Evolutionary conservation across 2,888 invertebrate genomes (phyloP).

Genomic region (Eristalinus sepulchralis): DNA sequence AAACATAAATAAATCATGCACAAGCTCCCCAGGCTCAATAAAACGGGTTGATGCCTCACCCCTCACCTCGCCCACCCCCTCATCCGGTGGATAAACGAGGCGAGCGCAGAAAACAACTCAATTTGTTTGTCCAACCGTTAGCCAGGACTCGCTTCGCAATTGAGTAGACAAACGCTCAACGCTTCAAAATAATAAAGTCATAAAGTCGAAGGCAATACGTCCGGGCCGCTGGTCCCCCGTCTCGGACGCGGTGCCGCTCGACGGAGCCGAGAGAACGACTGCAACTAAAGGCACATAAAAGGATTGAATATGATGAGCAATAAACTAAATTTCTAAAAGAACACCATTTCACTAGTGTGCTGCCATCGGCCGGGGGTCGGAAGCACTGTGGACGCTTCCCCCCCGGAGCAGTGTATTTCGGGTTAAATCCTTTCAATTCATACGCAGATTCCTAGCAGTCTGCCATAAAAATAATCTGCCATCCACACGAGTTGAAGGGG

Average conservation of each 20-base stretch:
- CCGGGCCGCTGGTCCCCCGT: background rate
- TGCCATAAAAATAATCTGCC: constrained; percentile 68
- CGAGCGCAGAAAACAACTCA: constrained; percentile 22
- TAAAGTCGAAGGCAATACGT: constrained; percentile 39
- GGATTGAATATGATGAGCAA: constrained; percentile 63
- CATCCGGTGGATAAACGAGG: background rate
- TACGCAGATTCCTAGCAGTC: constrained; percentile 64
- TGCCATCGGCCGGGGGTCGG: background rate
- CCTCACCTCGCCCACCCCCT: no score
- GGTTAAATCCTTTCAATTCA: constrained; percentile 67
- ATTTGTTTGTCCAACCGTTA: background rate
- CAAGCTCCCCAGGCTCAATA: constrained; percentile 21
- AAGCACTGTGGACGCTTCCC: constrained; percentile 35
- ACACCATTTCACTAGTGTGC: background rate
- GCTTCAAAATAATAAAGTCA: constrained; percentile 58
- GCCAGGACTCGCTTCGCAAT: constrained; percentile 15
- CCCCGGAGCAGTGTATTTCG: constrained; percentile 47
- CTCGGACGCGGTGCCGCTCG: background rate
- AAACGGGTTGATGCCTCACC: background rate
- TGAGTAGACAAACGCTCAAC: constrained; percentile 47
- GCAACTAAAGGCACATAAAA: constrained; percentile 31
- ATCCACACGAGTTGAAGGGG: constrained; percentile 22
- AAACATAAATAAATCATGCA: constrained; percentile 44
- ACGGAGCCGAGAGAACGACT: background rate
- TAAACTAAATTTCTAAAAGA: constrained; percentile 52